Evolutionary conservation across 53 echinoderm and acorn worm genomes (phyloP), one percentile per base, ranked within the genome.

Genomic region (Patiria pectinifera): DNA sequence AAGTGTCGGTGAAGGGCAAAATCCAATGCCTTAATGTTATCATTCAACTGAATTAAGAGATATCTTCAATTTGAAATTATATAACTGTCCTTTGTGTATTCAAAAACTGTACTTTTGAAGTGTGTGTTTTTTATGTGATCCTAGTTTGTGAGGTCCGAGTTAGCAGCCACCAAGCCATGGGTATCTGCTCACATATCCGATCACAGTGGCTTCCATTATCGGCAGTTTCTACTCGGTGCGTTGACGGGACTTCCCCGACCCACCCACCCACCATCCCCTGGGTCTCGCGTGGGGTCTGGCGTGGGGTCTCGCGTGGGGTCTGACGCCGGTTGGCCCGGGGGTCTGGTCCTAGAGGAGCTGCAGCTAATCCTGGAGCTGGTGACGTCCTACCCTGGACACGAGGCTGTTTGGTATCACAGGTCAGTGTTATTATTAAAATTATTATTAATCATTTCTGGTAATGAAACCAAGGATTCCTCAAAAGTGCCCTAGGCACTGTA

Each of bases 371-470:
- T 95, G 15, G 91, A 92, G 23, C 91, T 97, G 18, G 94, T 98
- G 72, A 83, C 86, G 12, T 91, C 80, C 6, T 98, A 95, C 84
- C 98, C 98, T 21, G 96, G 96, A 8, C 98, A 98, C 85, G 98
- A 98, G 80, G 96, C 98, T 6, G 82, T 98, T 9, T 98, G 98
- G 98, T 96, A 98, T 78, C 95, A 98, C 77, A 96, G 98, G 98
- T 96, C 12, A 91, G 95, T 83, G 79, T 35, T 53, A 8, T 53
- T 53, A 53, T 23, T 58, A 4, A 87, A 6, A 24, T 49, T 46
- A 35, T 35, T 35, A 35, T 35, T 0, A 35, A 35, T 35, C 35
- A 35, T 35, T 35, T 35, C 35, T 35, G 35, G 35, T 0, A 35
- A 35, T 35, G 35, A 35, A 35, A 35, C 35, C 35, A 35, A 35